Evolutionary conservation across 2,888 invertebrate species (phyloP).

Genomic region (Bembecia ichneumoniformis): DNA sequence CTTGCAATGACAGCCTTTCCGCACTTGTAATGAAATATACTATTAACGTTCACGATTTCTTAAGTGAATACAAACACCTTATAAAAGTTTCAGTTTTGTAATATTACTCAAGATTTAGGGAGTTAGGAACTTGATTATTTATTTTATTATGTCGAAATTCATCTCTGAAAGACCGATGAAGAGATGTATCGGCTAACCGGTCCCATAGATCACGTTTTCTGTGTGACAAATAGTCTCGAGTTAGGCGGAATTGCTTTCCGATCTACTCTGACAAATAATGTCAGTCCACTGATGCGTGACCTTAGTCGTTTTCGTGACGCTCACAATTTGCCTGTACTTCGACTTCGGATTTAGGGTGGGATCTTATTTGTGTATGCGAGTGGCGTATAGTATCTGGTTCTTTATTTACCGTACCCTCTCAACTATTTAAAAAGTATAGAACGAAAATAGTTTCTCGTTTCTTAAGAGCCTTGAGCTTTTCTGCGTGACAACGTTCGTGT

Average conservation of each 20-base stretch:
- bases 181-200: constrained; percentile 39
- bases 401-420: constrained; percentile 32
- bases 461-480: background rate
- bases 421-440: constrained; percentile 31
- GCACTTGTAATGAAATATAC: too few relatives aligned
- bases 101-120: too few relatives aligned
- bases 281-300: constrained; percentile 59
- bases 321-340: constrained; percentile 48
- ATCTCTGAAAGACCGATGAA: background rate
- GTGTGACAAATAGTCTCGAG: constrained; percentile 68
- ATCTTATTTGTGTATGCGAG: constrained; percentile 39
- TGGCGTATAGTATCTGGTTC: constrained; percentile 31
- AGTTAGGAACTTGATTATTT: too few relatives aligned
- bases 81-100: too few relatives aligned
- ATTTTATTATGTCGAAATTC: too few relatives aligned
- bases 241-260: constrained; percentile 67
- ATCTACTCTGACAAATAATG: constrained; percentile 68
- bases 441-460: constrained; percentile 22
- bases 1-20: too few relatives aligned
- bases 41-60: too few relatives aligned
- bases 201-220: constrained; percentile 64
- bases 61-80: too few relatives aligned
- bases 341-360: constrained; percentile 30
- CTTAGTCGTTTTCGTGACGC: constrained; percentile 52
- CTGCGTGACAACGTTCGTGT: background rate